Conservation (phyloP, 2,113 vertebrate species). For the Campylomormyrus numenius region DNA sequence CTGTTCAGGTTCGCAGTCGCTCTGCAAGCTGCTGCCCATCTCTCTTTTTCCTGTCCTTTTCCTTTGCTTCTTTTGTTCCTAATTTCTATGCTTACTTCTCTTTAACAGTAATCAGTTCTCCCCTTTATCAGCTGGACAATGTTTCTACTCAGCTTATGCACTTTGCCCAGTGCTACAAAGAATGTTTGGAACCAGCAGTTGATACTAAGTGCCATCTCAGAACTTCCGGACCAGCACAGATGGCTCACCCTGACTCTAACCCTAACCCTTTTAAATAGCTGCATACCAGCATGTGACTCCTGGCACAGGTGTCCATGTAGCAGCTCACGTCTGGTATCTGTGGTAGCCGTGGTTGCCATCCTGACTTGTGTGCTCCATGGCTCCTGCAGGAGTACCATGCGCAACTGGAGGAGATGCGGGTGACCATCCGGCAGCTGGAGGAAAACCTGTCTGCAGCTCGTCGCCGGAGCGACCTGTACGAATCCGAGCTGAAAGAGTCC, state of each 20-base stretch:
- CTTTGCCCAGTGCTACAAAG: not conserved
- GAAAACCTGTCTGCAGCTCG: slow-evolving; percentile 93
- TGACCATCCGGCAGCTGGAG: slow-evolving; percentile 91
- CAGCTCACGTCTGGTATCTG: not conserved
- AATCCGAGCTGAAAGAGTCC: slow-evolving; percentile 88
- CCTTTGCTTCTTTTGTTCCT: not conserved
- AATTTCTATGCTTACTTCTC: not conserved
- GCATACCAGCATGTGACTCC: not conserved
- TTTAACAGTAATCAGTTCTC: not conserved
- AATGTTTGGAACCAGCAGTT: not conserved
- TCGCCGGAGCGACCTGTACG: slow-evolving; percentile 90
- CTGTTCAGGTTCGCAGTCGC: not conserved
- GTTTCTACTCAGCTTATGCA: not conserved
- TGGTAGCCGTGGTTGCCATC: not conserved
- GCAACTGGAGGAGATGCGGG: slow-evolving; percentile 92
- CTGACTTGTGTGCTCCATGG: not conserved
- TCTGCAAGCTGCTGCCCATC: not conserved
- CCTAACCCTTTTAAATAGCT: not conserved
- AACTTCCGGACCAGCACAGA: not conserved
- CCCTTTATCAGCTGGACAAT: not conserved
- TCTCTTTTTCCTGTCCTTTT: not conserved
- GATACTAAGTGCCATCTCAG: not conserved
- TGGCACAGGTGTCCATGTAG: not conserved
- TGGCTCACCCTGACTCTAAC: not conserved
- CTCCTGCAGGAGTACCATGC: slow-evolving; percentile 84